Evolutionary conservation across 2,888 invertebrate species (phyloP), one percentile per base, ranked within the genome.

Genomic region (Cetonia aurata): DNA sequence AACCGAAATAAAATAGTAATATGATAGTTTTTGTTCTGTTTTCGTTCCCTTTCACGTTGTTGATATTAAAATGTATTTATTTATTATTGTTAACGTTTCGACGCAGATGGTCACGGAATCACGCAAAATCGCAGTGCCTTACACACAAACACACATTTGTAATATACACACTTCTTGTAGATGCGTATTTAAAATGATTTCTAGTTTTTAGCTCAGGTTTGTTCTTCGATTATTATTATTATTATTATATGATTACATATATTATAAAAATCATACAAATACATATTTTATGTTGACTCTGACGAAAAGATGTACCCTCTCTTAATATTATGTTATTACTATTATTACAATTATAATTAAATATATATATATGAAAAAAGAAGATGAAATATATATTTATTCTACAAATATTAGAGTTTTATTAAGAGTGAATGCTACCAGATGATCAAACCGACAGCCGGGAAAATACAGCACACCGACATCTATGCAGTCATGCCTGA

Each of bases 1-100:
- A 79, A 59, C 79, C 82, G 12, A 81, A 81, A 79, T 67, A 67
- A 66, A 81, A 79, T 67, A 67, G 69, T 50, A 9, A 10, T 2
- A 13, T 25, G 6, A 41, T 8, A n/a, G 25, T 44, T 12, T 56
- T 31, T 60, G 6, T 3, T 17, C 13, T 13, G 37, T 41, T 41
- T 17, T 13, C 37, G 10, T 37, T 13, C 33, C 12, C 13, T 33
- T 6, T 52, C 50, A 8, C 50, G 12, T 50, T 50, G 15, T 50
- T 17, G 15, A 46, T 12, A n/a, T 41, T 56, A 13, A 19, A 31
- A 50, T 48, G 50, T 55, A 57, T 56, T 56, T 55, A 62, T 69
- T 55, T 69, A 48, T 60, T 69, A 68, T 55, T 70, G 52, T 55
- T 13, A 33, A 37, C 37, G 37, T 55, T 56, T 55, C 13, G 10